Base-by-base conservation (phyloP, 2,113 vertebrate species). In the Colinus virginianus region DNA sequence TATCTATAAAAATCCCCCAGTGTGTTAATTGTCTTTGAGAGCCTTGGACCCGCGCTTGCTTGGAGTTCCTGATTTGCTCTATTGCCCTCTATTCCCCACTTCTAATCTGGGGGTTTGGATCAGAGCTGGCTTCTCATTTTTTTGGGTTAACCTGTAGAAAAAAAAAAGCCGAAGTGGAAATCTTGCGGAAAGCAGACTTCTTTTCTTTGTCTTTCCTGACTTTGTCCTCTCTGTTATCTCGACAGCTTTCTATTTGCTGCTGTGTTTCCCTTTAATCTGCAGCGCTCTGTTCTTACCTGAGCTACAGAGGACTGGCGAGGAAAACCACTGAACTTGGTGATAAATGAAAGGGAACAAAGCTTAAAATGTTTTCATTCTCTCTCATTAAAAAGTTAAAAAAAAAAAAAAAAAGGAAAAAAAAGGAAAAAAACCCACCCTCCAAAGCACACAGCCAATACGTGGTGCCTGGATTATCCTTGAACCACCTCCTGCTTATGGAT, bases 271-370 rank as follows among this genome's bases (percentile, higher is more conserved):
- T 88, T 95, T 96, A 93, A 96, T 94, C 56, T 91, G 90, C 64
- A 83, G 78, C 88, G 68, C 80, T 95, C 93, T 95, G 91, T 95
- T 95, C 94, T 93, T 96, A 93, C 72, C 91, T 92, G 79, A 96
- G 90, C 84, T 74, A 85, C 75, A 84, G 84, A 95, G 63, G 86
- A 90, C 88, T 91, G 90, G 85, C 23, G 79, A 84, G 80, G 32
- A 91, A 91, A 90, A 92, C 64, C 74, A 51, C 78, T 80, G 92
- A 89, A 95, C 90, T 88, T 19, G 0, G 61, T 90, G 76, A 59
- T 79, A 80, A 90, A 94, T 79, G 83, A 95, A 87, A 96, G 87
- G 84, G 48, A 89, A 70, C n/a, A 90, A 71, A 91, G 76, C 86
- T 91, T 94, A 79, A 78, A 92, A 82, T 78, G 79, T 93, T 92